These are phyloP conservation scores for Xestia rhomboidea DNA, from an alignment of 2,888 invertebrate species.

Conservation along the genomic window DNA sequence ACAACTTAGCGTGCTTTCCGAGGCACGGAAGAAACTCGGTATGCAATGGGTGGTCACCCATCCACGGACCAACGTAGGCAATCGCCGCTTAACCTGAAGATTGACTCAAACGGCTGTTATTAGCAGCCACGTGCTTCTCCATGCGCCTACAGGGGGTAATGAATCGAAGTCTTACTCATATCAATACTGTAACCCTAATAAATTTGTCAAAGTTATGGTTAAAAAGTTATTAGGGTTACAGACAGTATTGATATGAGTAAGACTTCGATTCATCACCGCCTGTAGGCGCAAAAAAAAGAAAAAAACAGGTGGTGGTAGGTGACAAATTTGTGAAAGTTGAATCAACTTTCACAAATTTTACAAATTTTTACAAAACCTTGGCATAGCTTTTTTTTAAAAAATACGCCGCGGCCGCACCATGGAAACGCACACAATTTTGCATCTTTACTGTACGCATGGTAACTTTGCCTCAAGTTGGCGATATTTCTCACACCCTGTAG, in stretches of 20 bases:
- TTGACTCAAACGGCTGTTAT: neutral
- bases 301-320: too few species aligned
- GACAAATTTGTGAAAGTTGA: too few species aligned
- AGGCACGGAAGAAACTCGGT: neutral
- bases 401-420: too few species aligned
- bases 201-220: too few species aligned
- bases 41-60: neutral
- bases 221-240: too few species aligned
- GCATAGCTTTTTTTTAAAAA: too few species aligned
- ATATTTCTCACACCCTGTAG: slow-evolving; percentile 32
- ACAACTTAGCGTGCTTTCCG: neutral
- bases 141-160: neutral
- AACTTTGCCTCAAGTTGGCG: slow-evolving; percentile 19
- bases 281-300: too few species aligned
- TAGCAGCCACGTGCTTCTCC: neutral
- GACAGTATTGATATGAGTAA: too few species aligned
- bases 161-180: neutral
- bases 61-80: neutral
- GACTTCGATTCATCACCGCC: too few species aligned
- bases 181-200: neutral
- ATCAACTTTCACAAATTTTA: too few species aligned
- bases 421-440: neutral
- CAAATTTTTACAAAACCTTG: too few species aligned
- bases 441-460: neutral
- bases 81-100: neutral